Conservation (phyloP, 1,140 invertebrate genomes). For the Theocolax elegans region DNA sequence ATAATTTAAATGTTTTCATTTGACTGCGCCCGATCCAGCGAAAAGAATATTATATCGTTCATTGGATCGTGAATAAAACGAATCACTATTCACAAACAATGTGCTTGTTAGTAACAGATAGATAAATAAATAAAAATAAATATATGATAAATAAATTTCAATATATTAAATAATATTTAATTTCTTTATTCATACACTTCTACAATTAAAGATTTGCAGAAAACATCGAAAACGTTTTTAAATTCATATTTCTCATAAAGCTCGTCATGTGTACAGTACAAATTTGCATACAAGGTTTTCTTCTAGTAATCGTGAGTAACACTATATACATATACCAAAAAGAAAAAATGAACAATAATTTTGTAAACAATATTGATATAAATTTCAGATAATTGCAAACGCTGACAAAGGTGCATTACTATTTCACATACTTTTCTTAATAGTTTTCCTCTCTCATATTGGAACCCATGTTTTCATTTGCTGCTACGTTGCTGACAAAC, state of each 20-base stretch:
- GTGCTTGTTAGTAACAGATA: too few relatives aligned
- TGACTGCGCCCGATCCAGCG: too few relatives aligned
- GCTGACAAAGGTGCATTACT: neutral
- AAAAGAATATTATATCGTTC: too few relatives aligned
- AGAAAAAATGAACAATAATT: neutral
- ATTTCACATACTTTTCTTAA: conserved; percentile 28
- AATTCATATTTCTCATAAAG: conserved; percentile 23
- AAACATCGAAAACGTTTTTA: conserved; percentile 30
- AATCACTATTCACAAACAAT: too few relatives aligned
- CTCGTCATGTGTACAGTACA: conserved; percentile 19
- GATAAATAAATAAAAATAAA: too few relatives aligned
- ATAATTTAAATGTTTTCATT: too few relatives aligned
- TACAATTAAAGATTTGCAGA: conserved; percentile 27
- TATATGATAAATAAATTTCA: too few relatives aligned
- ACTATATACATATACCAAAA: neutral
- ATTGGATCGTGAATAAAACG: too few relatives aligned
- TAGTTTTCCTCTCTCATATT: conserved; percentile 12
- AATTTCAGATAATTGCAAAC: conserved; percentile 2
- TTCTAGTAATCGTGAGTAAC: conserved; percentile 20
- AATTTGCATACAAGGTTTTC: conserved; percentile 31
- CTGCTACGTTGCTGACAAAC: conserved; percentile 33
- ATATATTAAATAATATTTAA: too few relatives aligned
- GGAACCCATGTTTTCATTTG: conserved; percentile 25
- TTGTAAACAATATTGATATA: too few relatives aligned
- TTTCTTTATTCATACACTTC: too few relatives aligned